Percentiles rank a stretch among this genome's conserved stretches.
These are phyloP conservation scores for Unio delphinus DNA, from an alignment of 2,888 invertebrate genomes.

Conservation along the genomic window DNA sequence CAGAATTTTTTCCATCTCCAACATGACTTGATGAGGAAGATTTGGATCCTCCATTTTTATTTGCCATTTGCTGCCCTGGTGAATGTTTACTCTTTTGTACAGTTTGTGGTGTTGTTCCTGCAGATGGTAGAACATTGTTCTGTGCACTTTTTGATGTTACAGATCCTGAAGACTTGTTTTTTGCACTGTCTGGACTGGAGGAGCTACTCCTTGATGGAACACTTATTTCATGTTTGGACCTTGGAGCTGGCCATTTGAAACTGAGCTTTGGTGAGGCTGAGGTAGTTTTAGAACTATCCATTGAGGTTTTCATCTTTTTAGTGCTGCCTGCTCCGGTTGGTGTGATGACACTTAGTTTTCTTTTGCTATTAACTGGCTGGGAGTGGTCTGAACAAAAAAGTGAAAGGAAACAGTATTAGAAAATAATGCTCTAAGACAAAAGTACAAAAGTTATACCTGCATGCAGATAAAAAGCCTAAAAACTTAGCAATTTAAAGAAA, in stretches of 20 bases:
- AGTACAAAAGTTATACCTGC: no score
- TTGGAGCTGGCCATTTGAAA: constrained; percentile 24
- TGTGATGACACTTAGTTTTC: no score
- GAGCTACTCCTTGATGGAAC: background rate
- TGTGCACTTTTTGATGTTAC: background rate
- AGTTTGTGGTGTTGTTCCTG: background rate
- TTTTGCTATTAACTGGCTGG: no score
- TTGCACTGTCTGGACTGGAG: background rate
- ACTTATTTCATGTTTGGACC: constrained; percentile 10
- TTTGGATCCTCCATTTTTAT: background rate
- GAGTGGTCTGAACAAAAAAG: no score
- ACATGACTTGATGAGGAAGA: background rate
- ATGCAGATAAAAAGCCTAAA: no score
- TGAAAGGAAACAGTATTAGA: no score
- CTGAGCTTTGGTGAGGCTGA: constrained; percentile 6
- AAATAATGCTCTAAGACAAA: no score
- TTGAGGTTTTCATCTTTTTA: background rate
- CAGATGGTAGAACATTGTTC: background rate
- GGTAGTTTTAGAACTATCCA: background rate
- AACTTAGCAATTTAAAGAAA: no score
- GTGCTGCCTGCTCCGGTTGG: no score
- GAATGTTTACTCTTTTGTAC: background rate
- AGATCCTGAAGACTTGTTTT: background rate
- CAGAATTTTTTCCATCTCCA: background rate
- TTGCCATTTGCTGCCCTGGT: background rate